Evolutionary conservation across 2,113 vertebrate species (phyloP), one percentile per base, ranked within the genome.

Genomic region (Sus scrofa): DNA sequence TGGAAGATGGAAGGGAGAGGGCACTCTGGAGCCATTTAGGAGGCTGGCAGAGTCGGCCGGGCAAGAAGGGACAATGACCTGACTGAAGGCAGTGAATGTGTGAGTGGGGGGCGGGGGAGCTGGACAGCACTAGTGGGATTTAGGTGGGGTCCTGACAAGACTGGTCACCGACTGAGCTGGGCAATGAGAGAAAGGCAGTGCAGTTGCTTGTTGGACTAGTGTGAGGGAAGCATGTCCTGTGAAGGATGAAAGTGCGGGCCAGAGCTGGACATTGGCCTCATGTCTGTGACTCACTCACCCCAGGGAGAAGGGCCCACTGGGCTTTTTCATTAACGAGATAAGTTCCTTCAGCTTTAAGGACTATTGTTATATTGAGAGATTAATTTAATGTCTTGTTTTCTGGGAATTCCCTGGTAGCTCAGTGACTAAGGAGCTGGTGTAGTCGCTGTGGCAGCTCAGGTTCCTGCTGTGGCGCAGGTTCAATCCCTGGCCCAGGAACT

Each of bases 331-430:
- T 58, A 60, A 22, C 63, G 39, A 67, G 86, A 18, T 68, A 30
- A 44, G 74, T 52, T 83, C 52, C 60, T 79, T 94, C 70, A 54
- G 70, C n/a, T 44, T 96, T 81, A 27, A 20, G 19, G 22, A 62
- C 34, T 58, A 30, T 32, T 30, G 18, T 54, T 60, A 4, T 74
- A 18, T 6, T 94, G 65, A 22, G 52, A 95, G 60, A 58, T 27
- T 20, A 26, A 89, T 8, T 62, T 52, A 85, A 54, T 30, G n/a
- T 78, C 75, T 62, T 3, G 60, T 62, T 62, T 62, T 62, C 60
- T 26, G 60, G 60, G 60, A 62, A 26, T 11, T 62, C 60, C 60
- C 10, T 62, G 60, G 60, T 1, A 3, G 24, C 26, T 24, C 10
- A 3, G 24, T 62, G 60, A 9, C 26, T 62, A 62, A 24, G 60